Conservation (phyloP, 2,888 invertebrate genomes). For the Xestia c-nigrum region DNA sequence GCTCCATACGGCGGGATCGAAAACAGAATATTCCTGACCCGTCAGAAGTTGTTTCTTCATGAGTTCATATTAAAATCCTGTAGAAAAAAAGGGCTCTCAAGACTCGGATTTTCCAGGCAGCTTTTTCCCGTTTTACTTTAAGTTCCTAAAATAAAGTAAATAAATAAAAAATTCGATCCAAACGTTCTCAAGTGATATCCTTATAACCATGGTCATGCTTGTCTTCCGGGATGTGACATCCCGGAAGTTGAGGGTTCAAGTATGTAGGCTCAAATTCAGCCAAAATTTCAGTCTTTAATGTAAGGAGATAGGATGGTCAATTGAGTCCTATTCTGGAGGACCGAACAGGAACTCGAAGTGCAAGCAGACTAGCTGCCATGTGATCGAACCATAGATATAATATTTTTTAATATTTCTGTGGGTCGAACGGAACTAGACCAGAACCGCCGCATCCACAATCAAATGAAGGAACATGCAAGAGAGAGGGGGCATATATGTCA, state of each 20-base stretch:
- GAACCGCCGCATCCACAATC: too few species aligned
- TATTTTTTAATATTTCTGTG: too few species aligned
- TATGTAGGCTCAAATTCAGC: not conserved
- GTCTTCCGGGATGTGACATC: too few species aligned
- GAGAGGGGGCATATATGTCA: too few species aligned
- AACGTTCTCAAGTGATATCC: not conserved
- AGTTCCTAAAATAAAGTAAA: too few species aligned
- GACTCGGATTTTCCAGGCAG: not conserved
- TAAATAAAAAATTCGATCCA: not conserved
- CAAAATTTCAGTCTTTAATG: not conserved
- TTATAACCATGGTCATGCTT: not conserved
- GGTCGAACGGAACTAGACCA: too few species aligned
- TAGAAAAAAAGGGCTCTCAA: not conserved
- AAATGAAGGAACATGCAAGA: too few species aligned
- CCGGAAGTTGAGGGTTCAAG: not conserved
- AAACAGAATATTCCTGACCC: not conserved
- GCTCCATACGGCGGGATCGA: not conserved
- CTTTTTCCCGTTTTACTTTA: not conserved
- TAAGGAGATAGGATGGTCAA: too few species aligned
- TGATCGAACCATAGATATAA: too few species aligned
- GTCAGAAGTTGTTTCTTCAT: not conserved
- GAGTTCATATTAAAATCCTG: not conserved
- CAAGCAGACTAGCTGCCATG: too few species aligned
- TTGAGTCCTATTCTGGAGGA: too few species aligned
- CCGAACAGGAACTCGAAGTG: too few species aligned